phyloP scores from a whole-genome alignment of 2,888 invertebrate genomes.

The Dione juno region DNA sequence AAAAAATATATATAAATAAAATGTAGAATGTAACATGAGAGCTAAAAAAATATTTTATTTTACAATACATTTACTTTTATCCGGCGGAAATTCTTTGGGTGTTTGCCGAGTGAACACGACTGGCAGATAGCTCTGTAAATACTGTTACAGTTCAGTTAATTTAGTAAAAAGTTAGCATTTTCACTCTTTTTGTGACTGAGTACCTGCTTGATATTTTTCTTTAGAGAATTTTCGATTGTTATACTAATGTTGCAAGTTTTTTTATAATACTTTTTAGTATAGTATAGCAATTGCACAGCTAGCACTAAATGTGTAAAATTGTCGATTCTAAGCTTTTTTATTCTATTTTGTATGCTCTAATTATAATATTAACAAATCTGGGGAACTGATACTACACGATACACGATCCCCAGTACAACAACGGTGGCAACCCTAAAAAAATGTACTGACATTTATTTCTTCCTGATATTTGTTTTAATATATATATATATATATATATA shows the following conservation, averaged over 20 bases:
- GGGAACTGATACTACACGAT: no score
- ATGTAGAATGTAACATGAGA: slow-evolving; percentile 10
- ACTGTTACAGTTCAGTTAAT: slow-evolving; percentile 37
- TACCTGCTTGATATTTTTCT: slow-evolving; percentile 23
- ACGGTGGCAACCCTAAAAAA: no score
- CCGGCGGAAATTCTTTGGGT: slow-evolving; percentile 33
- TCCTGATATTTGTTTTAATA: no score
- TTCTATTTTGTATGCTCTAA: no score
- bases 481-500: no score
- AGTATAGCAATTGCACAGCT: no score
- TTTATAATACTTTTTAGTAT: no score
- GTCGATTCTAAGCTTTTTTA: no score
- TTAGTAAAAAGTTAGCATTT: slow-evolving; percentile 41
- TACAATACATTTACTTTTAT: slow-evolving; percentile 38
- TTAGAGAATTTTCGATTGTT: not conserved
- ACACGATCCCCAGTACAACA: no score
- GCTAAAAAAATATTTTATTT: slow-evolving; percentile 27
- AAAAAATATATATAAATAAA: not conserved
- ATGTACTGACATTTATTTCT: no score
- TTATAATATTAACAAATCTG: no score
- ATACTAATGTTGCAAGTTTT: not conserved
- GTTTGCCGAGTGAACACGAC: slow-evolving; percentile 38
- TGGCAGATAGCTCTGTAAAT: slow-evolving; percentile 42
- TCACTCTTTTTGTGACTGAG: slow-evolving; percentile 16
- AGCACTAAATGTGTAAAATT: no score